Conservation (phyloP, 2,113 vertebrate genomes). For the Chamaea fasciata region DNA sequence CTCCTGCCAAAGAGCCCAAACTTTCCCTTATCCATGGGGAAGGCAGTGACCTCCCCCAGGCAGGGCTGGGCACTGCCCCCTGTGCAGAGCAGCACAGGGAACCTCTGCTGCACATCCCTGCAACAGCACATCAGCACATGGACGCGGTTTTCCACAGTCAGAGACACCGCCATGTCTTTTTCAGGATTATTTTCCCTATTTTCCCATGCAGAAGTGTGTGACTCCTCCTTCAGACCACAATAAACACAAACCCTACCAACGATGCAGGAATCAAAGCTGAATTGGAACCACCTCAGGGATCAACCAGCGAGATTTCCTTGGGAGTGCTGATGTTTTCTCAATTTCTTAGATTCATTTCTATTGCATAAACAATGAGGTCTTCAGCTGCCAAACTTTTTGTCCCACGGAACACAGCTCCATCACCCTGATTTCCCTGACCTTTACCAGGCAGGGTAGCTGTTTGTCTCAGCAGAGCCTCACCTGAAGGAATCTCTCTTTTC, state of each 20-base stretch:
- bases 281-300: background rate
- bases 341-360: background rate
- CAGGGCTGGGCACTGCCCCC: background rate
- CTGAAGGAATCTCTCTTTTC: background rate
- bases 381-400: background rate
- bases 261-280: background rate
- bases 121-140: accelerated
- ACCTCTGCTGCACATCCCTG: background rate
- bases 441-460: background rate
- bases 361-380: background rate
- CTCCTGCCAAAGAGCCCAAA: background rate
- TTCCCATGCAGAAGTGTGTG: background rate
- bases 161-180: background rate
- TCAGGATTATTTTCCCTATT: background rate
- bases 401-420: background rate
- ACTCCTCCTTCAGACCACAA: background rate
- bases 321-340: background rate
- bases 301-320: background rate
- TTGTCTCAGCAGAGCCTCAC: background rate
- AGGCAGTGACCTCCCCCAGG: background rate
- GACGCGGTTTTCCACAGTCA: accelerated
- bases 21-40: background rate
- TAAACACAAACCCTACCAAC: background rate
- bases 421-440: background rate
- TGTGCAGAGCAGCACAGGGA: background rate